Conservation (phyloP, 2,888 invertebrate species). For the Drosophila buzzatii region DNA sequence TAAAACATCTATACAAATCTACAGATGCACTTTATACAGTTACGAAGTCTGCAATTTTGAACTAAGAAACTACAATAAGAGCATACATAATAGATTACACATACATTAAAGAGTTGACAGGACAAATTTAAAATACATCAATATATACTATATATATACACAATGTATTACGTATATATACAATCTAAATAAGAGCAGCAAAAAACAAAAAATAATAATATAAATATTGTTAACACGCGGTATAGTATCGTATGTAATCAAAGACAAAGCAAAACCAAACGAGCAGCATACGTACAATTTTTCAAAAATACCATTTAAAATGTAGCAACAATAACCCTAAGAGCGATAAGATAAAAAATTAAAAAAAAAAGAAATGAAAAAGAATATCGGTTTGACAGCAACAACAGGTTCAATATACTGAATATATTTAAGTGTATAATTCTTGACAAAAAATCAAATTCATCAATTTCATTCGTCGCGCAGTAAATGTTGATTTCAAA, state of each 20-base stretch:
- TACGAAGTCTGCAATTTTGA: constrained; percentile 47
- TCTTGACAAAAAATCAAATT: constrained; percentile 29
- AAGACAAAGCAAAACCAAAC: constrained; percentile 38
- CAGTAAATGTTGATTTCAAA: constrained; percentile 31
- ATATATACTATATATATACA: constrained; percentile 6
- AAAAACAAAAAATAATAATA: constrained; percentile 42
- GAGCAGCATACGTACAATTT: constrained; percentile 58
- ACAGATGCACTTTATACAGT: constrained; percentile 35
- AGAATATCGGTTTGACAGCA: constrained; percentile 52
- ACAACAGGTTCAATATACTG: constrained; percentile 38
- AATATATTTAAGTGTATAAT: constrained; percentile 41
- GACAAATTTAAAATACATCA: constrained; percentile 15
- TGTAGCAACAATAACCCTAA: constrained; percentile 26
- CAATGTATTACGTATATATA: constrained; percentile 22
- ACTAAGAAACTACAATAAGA: constrained; percentile 44
- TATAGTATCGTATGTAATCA: constrained; percentile 44
- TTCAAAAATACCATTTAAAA: constrained; percentile 32
- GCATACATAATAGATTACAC: constrained; percentile 16
- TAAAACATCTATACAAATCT: constrained; percentile 22
- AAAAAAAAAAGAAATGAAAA: background rate
- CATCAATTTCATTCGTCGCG: constrained; percentile 21
- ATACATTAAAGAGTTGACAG: constrained; percentile 14
- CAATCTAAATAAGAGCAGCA: constrained; percentile 20
- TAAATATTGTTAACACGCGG: constrained; percentile 47
- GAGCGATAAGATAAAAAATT: constrained; percentile 15